Base-by-base conservation (phyloP, 2,888 invertebrate species). In the Tipula lateralis region DNA sequence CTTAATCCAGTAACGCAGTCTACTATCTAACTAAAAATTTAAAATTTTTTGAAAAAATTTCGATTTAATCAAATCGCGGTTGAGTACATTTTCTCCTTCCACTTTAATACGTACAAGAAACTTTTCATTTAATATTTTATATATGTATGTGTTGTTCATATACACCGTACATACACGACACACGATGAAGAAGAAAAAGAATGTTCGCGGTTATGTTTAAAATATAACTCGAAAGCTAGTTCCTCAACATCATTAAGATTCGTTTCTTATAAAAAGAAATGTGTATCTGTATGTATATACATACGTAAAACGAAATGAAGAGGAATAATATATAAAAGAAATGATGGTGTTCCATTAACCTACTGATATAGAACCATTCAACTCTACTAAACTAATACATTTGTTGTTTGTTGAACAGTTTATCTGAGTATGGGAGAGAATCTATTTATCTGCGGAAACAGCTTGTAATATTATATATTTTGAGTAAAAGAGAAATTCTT, bases 331-430 rank as follows among this genome's bases (percentile, higher is more conserved):
- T 13, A 30, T 44, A 34, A 83, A 83, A 83, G 30, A 83, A 83
- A 34, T 19, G 34, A 89, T 88, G 88, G 89, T 88, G 88, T 88
- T 88, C 90, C 87, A 90, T 89, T 90, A 89, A 90, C 90, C 90
- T 90, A 90, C 89, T 90, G 90, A 90, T 88, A 90, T 88, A 89
- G 87, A 87, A 88, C 87, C 86, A 87, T 86, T 86, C 87, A 86
- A 86, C 86, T 87, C 86, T 86, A 86, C 85, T 85, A 86, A 83
- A 36, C 83, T 83, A 83, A 83, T 39, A 83, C 82, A 19, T 66
- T 66, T 24, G 16, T 34, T 19, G 29, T 24, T 34, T 83, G 16
- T 83, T 30, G 32, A 83, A 83, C 6, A 83, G 83, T 83, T 83
- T 34, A 36, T 83, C 82, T 29, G 32, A 83, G 82, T 32, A 16